Conservation (phyloP, 2,113 vertebrate genomes). For the Bos indicus region DNA sequence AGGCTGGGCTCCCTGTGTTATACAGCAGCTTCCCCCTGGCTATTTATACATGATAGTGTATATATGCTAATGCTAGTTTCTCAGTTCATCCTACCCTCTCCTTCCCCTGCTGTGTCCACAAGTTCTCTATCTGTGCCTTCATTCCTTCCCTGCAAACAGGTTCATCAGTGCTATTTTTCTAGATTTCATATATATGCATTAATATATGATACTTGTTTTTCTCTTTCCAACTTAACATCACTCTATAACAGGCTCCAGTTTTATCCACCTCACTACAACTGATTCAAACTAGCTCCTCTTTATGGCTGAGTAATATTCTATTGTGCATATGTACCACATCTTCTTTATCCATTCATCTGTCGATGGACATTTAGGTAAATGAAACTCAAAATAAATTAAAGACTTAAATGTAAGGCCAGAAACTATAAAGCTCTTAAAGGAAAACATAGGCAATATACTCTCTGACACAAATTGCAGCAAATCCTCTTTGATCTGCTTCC, state of each 20-base stretch:
- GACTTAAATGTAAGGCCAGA: neutral
- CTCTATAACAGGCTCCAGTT: neutral
- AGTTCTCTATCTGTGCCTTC: neutral
- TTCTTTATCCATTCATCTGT: neutral
- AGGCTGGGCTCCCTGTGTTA: neutral
- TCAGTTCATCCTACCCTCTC: neutral
- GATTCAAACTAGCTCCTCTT: neutral
- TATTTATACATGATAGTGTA: neutral
- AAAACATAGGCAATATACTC: neutral
- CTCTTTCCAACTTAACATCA: neutral
- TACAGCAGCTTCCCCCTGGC: neutral
- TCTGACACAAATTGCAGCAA: neutral
- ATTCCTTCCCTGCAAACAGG: neutral
- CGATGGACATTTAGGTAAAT: neutral
- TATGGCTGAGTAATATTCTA: neutral
- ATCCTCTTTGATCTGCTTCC: neutral
- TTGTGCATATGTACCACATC: neutral
- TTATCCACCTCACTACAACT: neutral
- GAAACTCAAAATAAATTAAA: neutral
- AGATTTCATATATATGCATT: neutral
- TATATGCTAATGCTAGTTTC: neutral
- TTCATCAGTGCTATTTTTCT: neutral
- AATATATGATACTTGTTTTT: neutral
- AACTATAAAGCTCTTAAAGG: neutral
- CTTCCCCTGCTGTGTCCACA: neutral